A percentile compares a stretch with the other conserved stretches of the same genome.
Conservation (phyloP, 1,140 invertebrate genomes). For the Mercenaria mercenaria region DNA sequence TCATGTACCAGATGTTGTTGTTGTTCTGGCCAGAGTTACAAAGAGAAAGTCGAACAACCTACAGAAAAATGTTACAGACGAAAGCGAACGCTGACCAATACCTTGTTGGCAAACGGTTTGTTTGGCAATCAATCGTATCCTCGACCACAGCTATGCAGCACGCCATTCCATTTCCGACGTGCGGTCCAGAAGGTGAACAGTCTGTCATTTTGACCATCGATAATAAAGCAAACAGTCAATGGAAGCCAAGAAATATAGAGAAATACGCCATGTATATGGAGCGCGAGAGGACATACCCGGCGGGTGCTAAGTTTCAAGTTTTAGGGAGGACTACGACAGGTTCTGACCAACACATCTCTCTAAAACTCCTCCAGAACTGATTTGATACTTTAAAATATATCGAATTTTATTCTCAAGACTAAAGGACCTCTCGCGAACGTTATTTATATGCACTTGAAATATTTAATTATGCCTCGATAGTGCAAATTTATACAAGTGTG, state of each 20-base stretch:
- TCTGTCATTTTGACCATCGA: slow-evolving; percentile 32
- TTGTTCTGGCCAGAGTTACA: slow-evolving; percentile 2
- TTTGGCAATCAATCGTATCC: slow-evolving; percentile 44
- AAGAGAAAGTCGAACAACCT: slow-evolving; percentile 35
- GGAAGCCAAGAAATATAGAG: slow-evolving; percentile 58
- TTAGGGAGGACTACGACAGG: neutral
- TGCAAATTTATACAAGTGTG: too few species aligned
- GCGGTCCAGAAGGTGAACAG: neutral
- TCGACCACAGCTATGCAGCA: neutral
- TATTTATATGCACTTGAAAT: too few species aligned
- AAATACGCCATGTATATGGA: slow-evolving; percentile 48
- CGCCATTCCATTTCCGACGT: slow-evolving; percentile 49
- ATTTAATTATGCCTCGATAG: too few species aligned
- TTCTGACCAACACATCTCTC: neutral
- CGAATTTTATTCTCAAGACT: too few species aligned
- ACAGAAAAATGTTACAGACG: slow-evolving; percentile 45
- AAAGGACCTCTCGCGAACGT: too few species aligned
- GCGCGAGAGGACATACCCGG: slow-evolving; percentile 42
- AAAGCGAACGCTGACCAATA: slow-evolving; percentile 24
- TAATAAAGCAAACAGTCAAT: neutral
- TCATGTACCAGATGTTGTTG: slow-evolving; percentile 47
- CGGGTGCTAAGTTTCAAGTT: slow-evolving; percentile 47
- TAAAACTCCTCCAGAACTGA: slow-evolving; percentile 13
- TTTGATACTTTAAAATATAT: too few species aligned
- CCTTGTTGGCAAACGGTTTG: slow-evolving; percentile 30